These are phyloP conservation scores for Isoperla grammatica DNA, from an alignment of 2,888 invertebrate species.

Conservation along the genomic window DNA sequence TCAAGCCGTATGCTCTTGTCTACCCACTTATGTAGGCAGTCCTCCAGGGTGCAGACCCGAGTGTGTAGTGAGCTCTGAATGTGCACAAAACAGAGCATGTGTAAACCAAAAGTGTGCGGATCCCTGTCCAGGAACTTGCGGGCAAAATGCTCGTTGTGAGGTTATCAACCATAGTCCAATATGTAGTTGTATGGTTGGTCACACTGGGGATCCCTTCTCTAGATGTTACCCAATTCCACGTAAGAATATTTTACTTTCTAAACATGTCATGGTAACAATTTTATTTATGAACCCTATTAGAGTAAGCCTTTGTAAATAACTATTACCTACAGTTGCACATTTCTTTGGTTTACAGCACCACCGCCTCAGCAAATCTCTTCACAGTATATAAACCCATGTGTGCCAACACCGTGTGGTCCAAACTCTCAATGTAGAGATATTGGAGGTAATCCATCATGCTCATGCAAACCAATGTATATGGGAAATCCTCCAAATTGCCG, in stretches of 20 bases:
- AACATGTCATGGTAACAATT: neutral
- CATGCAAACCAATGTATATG: slow-evolving; percentile 52
- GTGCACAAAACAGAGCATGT: slow-evolving; percentile 60
- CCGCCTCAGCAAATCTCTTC: slow-evolving; percentile 30
- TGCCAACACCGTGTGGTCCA: slow-evolving; percentile 72
- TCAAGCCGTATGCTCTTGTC: slow-evolving; percentile 66
- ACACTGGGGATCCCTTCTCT: slow-evolving; percentile 76
- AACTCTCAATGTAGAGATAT: slow-evolving; percentile 66
- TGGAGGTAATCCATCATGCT: slow-evolving; percentile 51
- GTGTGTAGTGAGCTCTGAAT: slow-evolving; percentile 66
- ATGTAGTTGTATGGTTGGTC: slow-evolving; percentile 61
- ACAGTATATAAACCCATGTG: slow-evolving; percentile 52
- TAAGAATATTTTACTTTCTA: slow-evolving; percentile 8
- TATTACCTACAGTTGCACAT: neutral
- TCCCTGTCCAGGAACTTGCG: slow-evolving; percentile 68
- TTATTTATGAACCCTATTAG: neutral
- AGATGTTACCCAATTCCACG: slow-evolving; percentile 49
- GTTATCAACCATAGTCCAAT: slow-evolving; percentile 67
- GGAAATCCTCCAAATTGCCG: slow-evolving; percentile 63
- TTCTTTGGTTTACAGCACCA: slow-evolving; percentile 12
- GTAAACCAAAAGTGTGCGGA: slow-evolving; percentile 62
- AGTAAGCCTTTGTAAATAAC: neutral
- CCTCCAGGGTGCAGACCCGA: slow-evolving; percentile 68
- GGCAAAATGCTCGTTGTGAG: slow-evolving; percentile 62
- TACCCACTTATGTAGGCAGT: slow-evolving; percentile 56